Evolutionary conservation across 2,113 vertebrate species (phyloP).

Genomic region (Osmerus eperlanus): DNA sequence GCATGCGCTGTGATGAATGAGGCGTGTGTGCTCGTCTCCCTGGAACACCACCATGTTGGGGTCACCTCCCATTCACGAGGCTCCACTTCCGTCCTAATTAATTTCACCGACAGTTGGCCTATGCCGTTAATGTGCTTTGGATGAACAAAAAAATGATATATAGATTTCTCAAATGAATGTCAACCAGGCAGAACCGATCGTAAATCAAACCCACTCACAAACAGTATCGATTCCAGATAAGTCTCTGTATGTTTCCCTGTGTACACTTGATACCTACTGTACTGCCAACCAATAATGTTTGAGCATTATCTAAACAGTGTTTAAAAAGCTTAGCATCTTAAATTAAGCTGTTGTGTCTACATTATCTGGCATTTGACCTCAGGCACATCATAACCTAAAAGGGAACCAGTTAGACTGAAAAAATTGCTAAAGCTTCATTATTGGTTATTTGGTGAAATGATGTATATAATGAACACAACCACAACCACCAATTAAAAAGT

Average conservation of each 20-base stretch:
- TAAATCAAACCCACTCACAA: not conserved
- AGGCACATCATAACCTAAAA: no score
- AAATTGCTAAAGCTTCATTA: no score
- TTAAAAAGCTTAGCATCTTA: not conserved
- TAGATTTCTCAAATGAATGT: not conserved
- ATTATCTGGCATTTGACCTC: no score
- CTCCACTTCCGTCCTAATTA: not conserved
- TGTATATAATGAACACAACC: no score
- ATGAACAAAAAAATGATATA: not conserved
- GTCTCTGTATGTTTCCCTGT: not conserved
- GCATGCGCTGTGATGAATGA: not conserved
- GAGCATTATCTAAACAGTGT: not conserved
- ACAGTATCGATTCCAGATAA: not conserved
- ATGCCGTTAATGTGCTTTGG: not conserved
- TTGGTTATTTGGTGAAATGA: no score
- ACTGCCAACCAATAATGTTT: not conserved
- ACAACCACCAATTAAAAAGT: not conserved
- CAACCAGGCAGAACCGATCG: not conserved
- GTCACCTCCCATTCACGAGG: not conserved
- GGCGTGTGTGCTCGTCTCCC: not conserved
- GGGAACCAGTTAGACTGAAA: no score
- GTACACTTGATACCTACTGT: not conserved
- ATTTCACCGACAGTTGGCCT: constrained; percentile 3
- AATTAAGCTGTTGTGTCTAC: not conserved
- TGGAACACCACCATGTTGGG: not conserved